A percentile compares a stretch with the other conserved stretches of the same genome.
Conservation (phyloP, 2,113 vertebrate genomes). For the Illadopsis cleaveri region DNA sequence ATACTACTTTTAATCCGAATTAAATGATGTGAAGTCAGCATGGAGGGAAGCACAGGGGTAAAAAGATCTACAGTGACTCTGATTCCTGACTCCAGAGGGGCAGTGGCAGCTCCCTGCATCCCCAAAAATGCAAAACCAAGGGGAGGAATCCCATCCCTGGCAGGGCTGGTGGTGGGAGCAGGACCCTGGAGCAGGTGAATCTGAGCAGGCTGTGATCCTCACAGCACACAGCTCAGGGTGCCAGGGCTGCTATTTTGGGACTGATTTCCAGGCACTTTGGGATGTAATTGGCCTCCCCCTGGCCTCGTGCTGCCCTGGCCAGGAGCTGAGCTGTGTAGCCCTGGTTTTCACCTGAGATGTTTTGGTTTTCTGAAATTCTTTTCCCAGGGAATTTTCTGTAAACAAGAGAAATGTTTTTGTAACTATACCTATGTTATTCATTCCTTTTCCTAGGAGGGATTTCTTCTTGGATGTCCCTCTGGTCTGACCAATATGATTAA, state of each 20-base stretch:
- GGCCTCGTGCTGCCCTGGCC: not conserved
- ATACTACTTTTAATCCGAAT: not conserved
- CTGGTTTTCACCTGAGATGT: too few relatives aligned
- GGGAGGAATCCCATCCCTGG: not conserved
- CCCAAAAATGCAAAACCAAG: not conserved
- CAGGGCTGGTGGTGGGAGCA: not conserved
- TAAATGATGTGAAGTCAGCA: rapidly evolving
- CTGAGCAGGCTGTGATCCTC: not conserved
- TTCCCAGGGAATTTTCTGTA: too few relatives aligned
- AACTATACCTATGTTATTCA: too few relatives aligned
- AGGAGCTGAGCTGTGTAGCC: not conserved
- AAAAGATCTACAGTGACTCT: rapidly evolving
- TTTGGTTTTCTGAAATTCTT: too few relatives aligned
- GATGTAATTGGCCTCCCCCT: not conserved
- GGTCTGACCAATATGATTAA: too few relatives aligned
- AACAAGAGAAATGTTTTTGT: too few relatives aligned
- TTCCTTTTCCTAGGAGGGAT: too few relatives aligned
- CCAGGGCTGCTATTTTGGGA: not conserved
- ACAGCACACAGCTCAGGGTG: too few relatives aligned
- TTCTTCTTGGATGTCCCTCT: too few relatives aligned
- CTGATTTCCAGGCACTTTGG: not conserved
- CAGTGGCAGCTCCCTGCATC: not conserved
- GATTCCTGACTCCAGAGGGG: not conserved
- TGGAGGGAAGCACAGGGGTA: rapidly evolving
- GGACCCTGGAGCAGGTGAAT: not conserved